Evolutionary conservation across 1,140 invertebrate species (phyloP).

Genomic region (Drosophila pruinosa): DNA sequence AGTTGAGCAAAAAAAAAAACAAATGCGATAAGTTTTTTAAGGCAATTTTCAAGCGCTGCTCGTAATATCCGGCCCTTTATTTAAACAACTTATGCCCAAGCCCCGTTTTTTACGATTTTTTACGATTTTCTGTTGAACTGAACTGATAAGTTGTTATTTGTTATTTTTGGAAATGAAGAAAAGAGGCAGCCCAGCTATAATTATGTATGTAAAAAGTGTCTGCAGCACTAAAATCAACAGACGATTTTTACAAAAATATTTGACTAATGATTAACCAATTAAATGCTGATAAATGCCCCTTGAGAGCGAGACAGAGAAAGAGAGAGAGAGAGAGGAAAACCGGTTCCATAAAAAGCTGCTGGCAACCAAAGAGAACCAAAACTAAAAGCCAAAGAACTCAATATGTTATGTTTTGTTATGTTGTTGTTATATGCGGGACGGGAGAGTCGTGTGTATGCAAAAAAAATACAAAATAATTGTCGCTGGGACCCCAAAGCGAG

Average conservation of each 20-base stretch:
- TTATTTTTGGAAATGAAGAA: not conserved
- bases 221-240: conserved; percentile 28
- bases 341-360: conserved; percentile 26
- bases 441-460: conserved; percentile 27
- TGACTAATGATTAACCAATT: conserved; percentile 80
- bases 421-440: too few relatives aligned
- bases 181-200: conserved; percentile 9
- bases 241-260: conserved; percentile 60
- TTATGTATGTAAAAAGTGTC: conserved; percentile 34
- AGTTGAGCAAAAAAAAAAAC: not conserved
- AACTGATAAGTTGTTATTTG: not conserved
- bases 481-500: conserved; percentile 22
- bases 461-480: conserved; percentile 70
- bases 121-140: not conserved
- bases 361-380: conserved; percentile 8
- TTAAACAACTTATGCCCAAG: conserved; percentile 8
- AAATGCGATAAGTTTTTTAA: conserved; percentile 25
- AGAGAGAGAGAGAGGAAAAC: not conserved
- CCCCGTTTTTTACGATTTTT: not conserved
- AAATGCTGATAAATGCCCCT: conserved; percentile 68
- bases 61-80: conserved; percentile 34
- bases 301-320: not conserved
- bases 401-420: too few relatives aligned
- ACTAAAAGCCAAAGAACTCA: not conserved
- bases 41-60: conserved; percentile 26